Evolutionary conservation across 2,113 vertebrate species (phyloP), one percentile per base, ranked within the genome.

Genomic region (Columba janthina): DNA sequence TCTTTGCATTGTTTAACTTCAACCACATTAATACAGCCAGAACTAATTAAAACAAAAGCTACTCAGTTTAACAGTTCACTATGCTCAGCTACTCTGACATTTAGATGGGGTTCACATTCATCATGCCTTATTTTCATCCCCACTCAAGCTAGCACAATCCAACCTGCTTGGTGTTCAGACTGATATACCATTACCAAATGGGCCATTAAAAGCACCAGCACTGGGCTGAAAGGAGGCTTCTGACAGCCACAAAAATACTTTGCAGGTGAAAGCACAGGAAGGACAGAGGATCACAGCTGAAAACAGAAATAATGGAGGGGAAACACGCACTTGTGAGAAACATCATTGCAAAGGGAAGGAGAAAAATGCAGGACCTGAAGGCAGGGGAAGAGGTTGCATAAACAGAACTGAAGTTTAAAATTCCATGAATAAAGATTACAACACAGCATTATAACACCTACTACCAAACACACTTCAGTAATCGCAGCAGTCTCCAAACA

Each of bases 181-280:
- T 28, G 26, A 64, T 15, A 14, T 2, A 21, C 14, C 2, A 0
- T 1, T 5, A 48, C 3, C 13, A 0, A 76, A 66, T 0, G 9
- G 57, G 70, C 72, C 2, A 3, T 12, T 29, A 40, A 24, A 40
- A 16, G 28, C 2, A 74, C 4, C 64, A 20, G 50, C 0, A 0
- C 4, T 2, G 14, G 53, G 31, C 31, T 17, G 22, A 40, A 46
- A 74, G 50, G 34, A 65, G 51, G 32, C 8, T 71, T 44, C n/a
- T 38, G 10, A 13, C 11, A 40, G 44, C 25, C 71, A 51, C 61
- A 24, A n/a, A n/a, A 83, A 28, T 10, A 51, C 4, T 16, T 6
- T 28, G 20, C 58, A 67, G 66, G 66, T 72, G 46, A 81, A 15
- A 28, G 69, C 32, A 65, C 11, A 8, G 61, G 8, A 22, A 69